Percentiles rank a stretch among this genome's conserved stretches.
Conservation (phyloP, 2,797 vertebrate genomes). For the Bovichtus variegatus region DNA sequence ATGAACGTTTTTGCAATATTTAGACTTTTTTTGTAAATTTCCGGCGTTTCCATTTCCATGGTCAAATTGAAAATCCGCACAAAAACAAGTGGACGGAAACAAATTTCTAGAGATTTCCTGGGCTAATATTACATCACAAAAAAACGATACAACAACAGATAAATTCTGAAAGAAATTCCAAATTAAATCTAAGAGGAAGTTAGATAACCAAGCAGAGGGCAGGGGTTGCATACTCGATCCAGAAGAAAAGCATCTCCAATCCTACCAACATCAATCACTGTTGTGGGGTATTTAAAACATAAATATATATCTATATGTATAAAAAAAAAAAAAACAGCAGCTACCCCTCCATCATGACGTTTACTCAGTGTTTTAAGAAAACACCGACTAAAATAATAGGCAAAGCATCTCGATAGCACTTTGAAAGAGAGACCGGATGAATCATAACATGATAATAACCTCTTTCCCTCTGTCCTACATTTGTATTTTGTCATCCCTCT, state of each 20-base stretch:
- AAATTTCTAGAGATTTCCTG: neutral
- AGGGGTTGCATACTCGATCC: neutral
- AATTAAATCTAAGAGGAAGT: neutral
- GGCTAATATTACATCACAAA: no score
- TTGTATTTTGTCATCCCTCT: slow-evolving; percentile 50
- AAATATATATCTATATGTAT: no score
- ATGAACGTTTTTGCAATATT: neutral
- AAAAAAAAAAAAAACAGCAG: slow-evolving; percentile 14
- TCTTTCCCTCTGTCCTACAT: slow-evolving; percentile 26
- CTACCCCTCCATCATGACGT: neutral
- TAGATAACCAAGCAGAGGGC: neutral
- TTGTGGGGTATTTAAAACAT: slow-evolving; percentile 13
- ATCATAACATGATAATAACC: slow-evolving; percentile 27
- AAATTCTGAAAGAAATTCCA: neutral
- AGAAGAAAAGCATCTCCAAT: neutral
- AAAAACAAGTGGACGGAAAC: neutral
- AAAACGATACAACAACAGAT: neutral
- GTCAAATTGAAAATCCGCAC: neutral
- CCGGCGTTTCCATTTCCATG: neutral
- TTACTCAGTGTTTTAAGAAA: slow-evolving; percentile 18
- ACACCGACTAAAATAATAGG: no score
- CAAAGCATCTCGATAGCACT: slow-evolving; percentile 9
- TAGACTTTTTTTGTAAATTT: fast-evolving
- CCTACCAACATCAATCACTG: neutral
- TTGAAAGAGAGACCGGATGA: slow-evolving; percentile 4